Percentiles rank a stretch among this genome's conserved stretches.
Evolutionary conservation across 2,113 vertebrate species (phyloP).

Genomic region (Gymnarchus niloticus): DNA sequence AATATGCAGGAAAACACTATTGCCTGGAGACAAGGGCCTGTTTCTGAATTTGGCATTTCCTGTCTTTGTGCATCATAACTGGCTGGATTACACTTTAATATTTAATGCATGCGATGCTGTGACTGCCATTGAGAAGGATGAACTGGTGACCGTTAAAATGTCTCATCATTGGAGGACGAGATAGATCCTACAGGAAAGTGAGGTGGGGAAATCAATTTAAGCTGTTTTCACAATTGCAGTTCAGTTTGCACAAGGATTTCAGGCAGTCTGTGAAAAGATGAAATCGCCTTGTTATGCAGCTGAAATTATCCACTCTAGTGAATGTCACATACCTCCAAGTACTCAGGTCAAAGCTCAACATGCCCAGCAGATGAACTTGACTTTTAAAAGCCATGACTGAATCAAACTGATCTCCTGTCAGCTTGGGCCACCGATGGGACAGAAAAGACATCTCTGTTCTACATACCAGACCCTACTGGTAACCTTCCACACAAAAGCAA

Average conservation of each 20-base stretch:
- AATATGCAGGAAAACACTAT: not conserved
- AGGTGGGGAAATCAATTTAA: conserved; percentile 19
- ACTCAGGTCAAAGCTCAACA: not conserved
- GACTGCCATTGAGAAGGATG: not conserved
- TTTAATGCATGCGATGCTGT: conserved; percentile 11
- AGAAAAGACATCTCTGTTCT: not conserved
- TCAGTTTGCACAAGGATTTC: not conserved
- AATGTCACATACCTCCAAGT: conserved; percentile 17
- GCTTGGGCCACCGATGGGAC: not conserved
- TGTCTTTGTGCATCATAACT: not conserved
- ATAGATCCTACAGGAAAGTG: conserved; percentile 9
- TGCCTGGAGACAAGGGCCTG: not conserved
- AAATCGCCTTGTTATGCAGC: not conserved
- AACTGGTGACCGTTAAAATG: not conserved
- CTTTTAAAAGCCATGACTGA: not conserved
- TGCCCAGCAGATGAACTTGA: not conserved
- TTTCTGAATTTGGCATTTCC: conserved; percentile 13
- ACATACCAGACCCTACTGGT: not conserved
- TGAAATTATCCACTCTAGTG: too few relatives aligned
- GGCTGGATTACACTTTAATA: conserved; percentile 22
- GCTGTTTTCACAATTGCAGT: conserved; percentile 3
- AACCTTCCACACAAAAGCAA: not conserved
- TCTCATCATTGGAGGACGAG: not conserved
- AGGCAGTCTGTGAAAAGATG: not conserved
- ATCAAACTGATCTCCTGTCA: not conserved